Evolutionary conservation across 2,113 vertebrate species (phyloP), one percentile per base, ranked within the genome.

Genomic region (Petromus typicus): DNA sequence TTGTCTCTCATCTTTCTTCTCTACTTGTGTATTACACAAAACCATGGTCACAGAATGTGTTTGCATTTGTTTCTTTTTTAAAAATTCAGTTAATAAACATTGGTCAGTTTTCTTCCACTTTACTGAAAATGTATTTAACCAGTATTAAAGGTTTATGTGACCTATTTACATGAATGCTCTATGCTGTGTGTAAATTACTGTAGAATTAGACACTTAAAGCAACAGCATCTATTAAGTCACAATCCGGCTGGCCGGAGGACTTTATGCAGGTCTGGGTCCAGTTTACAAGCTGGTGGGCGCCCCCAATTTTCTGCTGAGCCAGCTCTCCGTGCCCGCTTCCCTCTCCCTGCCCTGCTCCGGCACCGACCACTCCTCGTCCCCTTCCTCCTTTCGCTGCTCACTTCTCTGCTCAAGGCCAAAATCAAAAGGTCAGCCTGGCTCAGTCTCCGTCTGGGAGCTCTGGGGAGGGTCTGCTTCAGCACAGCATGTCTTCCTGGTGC

Each of bases 151-250:
- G 67, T 93, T 61, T 85, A 48, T 37, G 30, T 86, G n/a, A 18
- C 4, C 75, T 66, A 57, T 97, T 94, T 86, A 45, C 3, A 48
- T 89, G 92, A 48, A 20, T 71, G 54, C 83, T 92, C 20, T 83
- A 32, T n/a, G 80, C 59, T 10, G 4, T 48, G 3, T 30, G 54
- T 25, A 56, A 85, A 90, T 43, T 20, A 16, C n/a, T n/a, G n/a
- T n/a, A n/a, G n/a, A n/a, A n/a, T n/a, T n/a, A n/a, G n/a, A n/a
- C n/a, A n/a, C n/a, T n/a, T n/a, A n/a, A n/a, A n/a, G n/a, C n/a
- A n/a, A n/a, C n/a, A n/a, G n/a, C n/a, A n/a, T n/a, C n/a, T n/a
- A n/a, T n/a, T n/a, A n/a, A n/a, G n/a, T n/a, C n/a, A n/a, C n/a
- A n/a, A n/a, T n/a, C n/a, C n/a, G n/a, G n/a, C n/a, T 56, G 16